These are phyloP conservation scores for Tauraco erythrolophus DNA, from an alignment of 2,113 vertebrate genomes.

Conservation along the genomic window DNA sequence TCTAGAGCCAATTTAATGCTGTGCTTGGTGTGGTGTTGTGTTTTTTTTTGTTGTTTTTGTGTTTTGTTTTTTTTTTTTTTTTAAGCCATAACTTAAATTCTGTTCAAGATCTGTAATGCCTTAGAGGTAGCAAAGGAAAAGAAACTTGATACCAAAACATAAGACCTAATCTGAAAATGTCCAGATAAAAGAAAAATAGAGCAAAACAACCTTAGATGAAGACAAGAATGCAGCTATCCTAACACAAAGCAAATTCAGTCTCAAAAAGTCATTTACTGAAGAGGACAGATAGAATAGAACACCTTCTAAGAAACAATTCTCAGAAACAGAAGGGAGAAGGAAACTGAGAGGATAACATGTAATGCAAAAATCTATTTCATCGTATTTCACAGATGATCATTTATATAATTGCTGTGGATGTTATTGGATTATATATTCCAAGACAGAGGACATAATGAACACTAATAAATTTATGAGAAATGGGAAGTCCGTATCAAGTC, in stretches of 20 bases:
- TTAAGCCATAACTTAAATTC: not conserved
- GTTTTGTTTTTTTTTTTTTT: not conserved
- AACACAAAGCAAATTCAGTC: not conserved
- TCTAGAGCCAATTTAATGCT: not conserved
- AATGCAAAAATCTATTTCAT: not conserved
- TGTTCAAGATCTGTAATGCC: not conserved
- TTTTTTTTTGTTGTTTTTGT: no score
- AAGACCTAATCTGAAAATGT: not conserved
- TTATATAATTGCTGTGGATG: not conserved
- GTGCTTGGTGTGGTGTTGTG: no score
- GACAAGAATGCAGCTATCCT: constrained; percentile 13
- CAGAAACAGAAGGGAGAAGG: not conserved
- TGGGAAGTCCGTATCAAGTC: not conserved
- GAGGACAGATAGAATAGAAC: not conserved
- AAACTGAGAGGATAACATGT: not conserved
- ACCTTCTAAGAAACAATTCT: not conserved
- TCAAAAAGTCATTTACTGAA: not conserved
- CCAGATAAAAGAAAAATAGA: not conserved
- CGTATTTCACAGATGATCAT: not conserved
- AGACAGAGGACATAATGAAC: not conserved
- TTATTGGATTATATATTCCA: not conserved
- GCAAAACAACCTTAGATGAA: not conserved
- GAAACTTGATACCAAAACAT: not conserved
- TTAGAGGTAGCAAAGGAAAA: not conserved
- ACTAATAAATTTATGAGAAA: not conserved